A percentile compares a stretch with the other conserved stretches of the same genome.
These are phyloP conservation scores for Nebria ingens DNA, from an alignment of 1,140 invertebrate genomes.

Conservation along the genomic window DNA sequence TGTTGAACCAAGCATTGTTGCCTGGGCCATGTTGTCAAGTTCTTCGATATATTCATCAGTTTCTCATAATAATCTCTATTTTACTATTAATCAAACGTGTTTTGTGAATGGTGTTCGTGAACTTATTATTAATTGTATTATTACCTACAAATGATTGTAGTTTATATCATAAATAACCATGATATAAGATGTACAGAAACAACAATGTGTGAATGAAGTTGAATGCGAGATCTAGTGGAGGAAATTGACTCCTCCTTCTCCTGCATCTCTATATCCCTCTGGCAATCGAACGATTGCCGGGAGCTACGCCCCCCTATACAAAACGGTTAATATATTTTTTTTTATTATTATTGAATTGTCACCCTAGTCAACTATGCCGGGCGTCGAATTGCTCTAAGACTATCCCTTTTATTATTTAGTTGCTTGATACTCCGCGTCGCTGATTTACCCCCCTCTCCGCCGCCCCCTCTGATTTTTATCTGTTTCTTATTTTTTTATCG, in stretches of 20 bases:
- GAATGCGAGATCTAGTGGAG: too few species aligned
- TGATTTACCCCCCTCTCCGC: constrained; percentile 20
- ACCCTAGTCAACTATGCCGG: neutral
- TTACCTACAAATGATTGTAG: too few species aligned
- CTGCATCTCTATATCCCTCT: too few species aligned
- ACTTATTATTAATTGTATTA: too few species aligned
- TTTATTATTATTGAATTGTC: constrained; percentile 12
- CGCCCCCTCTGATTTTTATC: constrained; percentile 22
- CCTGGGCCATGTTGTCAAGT: constrained; percentile 32
- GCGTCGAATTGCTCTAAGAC: too few species aligned
- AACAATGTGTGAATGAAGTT: too few species aligned
- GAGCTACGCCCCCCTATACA: neutral
- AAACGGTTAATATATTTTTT: too few species aligned
- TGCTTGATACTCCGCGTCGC: constrained; percentile 13
- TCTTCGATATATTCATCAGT: constrained; percentile 25
- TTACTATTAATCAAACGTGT: constrained; percentile 23
- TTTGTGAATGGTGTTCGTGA: constrained; percentile 34
- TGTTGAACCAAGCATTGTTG: constrained; percentile 29
- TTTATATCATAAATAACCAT: too few species aligned
- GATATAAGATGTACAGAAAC: too few species aligned
- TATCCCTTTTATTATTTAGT: neutral
- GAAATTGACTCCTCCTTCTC: too few species aligned
- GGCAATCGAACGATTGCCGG: too few species aligned
- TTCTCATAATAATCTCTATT: constrained; percentile 31
- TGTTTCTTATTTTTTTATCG: constrained; percentile 14